Conservation (phyloP, 2,797 vertebrate species). For the Rousettus madagascariensis region DNA sequence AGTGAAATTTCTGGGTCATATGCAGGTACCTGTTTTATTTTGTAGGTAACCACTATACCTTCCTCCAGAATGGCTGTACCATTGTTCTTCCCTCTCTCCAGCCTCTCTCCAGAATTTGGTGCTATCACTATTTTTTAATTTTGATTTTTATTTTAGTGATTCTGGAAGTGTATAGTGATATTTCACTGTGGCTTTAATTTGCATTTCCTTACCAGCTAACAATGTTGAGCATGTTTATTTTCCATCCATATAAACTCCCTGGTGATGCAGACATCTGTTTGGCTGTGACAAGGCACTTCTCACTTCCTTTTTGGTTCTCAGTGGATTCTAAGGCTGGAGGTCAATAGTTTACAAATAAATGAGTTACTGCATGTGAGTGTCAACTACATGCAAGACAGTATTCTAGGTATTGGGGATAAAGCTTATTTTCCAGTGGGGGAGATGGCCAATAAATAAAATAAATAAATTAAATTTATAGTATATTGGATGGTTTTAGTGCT, state of each 20-base stretch:
- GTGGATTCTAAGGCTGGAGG: background rate
- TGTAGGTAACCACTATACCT: background rate
- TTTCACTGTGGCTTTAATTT: constrained; percentile 19
- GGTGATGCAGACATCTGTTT: background rate
- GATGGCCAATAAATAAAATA: background rate
- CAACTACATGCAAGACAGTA: background rate
- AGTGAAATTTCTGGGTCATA: background rate
- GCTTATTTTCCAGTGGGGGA: background rate
- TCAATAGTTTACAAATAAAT: background rate
- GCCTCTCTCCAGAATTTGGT: background rate
- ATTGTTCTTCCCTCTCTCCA: background rate
- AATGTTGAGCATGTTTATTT: background rate
- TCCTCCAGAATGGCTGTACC: background rate
- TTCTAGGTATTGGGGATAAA: background rate
- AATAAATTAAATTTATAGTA: background rate
- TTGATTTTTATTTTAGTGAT: background rate
- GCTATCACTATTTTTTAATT: background rate
- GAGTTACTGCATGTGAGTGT: background rate
- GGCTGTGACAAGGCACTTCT: background rate
- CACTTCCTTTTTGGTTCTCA: constrained; percentile 5
- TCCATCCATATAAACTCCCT: background rate
- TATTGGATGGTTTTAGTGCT: background rate
- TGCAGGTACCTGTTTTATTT: background rate
- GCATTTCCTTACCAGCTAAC: background rate
- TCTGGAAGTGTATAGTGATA: background rate